These are phyloP conservation scores for Amphimedon queenslandica DNA, from an alignment of 37 sponge, comb jelly and placozoan genomes.

Conservation along the genomic window DNA sequence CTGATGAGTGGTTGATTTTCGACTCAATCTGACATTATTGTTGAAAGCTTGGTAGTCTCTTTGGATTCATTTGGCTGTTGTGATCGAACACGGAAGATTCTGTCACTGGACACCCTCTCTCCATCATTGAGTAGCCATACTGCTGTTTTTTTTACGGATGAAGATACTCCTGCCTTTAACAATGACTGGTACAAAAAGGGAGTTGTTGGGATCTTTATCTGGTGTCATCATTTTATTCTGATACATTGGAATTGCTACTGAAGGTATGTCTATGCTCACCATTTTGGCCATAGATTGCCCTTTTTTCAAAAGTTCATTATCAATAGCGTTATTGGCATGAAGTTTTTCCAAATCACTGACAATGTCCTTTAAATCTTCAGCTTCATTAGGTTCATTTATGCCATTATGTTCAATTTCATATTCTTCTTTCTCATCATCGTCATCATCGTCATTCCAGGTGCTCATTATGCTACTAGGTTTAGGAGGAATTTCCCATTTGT, in stretches of 20 bases:
- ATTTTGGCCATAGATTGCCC: no score
- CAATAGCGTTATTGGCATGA: no score
- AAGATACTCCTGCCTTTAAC: no score
- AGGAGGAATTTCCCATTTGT: slow-evolving; percentile 17
- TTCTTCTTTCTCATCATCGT: not conserved
- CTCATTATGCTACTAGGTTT: not conserved
- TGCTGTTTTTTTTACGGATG: no score
- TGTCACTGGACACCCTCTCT: slow-evolving; percentile 50
- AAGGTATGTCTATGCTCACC: not conserved
- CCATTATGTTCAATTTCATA: not conserved
- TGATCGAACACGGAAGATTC: slow-evolving; percentile 31
- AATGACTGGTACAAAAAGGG: no score
- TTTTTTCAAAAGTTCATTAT: no score
- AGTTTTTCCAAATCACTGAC: not conserved
- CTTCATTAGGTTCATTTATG: not conserved
- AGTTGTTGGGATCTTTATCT: no score
- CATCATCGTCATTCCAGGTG: not conserved
- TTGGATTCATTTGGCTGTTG: no score
- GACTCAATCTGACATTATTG: no score
- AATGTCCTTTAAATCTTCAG: not conserved
- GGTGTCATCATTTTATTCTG: not conserved
- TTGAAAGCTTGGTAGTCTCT: no score
- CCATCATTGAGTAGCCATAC: slow-evolving; percentile 56
- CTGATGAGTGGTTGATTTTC: no score
- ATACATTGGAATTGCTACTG: not conserved